Conservation (phyloP, 2,113 vertebrate species). For the Pangasianodon hypophthalmus region DNA sequence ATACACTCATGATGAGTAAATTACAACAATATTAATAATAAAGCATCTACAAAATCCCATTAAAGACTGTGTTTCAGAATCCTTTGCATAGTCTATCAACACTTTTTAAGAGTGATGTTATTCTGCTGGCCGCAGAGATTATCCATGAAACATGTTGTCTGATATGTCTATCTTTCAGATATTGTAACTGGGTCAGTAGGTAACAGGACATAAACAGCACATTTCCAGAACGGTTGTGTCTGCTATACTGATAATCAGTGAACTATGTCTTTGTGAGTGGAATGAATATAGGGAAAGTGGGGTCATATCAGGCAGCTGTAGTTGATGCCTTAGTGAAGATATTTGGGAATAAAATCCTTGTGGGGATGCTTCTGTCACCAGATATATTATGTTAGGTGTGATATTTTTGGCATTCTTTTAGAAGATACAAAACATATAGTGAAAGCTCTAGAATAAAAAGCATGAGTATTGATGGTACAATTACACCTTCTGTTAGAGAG, state of each 20-base stretch:
- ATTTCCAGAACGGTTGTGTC: no score
- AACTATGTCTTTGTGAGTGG: no score
- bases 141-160: no score
- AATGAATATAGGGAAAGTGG: no score
- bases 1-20: not conserved
- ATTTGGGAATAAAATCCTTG: not conserved
- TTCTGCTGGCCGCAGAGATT: no score
- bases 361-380: not conserved
- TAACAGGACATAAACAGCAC: no score
- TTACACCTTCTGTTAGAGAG: not conserved
- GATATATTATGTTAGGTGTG: not conserved
- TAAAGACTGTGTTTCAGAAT: not conserved
- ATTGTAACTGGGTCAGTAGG: no score
- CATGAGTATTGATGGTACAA: not conserved
- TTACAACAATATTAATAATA: not conserved
- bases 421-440: not conserved
- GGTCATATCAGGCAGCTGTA: not conserved
- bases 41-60: not conserved
- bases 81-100: not conserved
- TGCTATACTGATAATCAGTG: no score
- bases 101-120: not conserved
- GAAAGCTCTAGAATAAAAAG: not conserved
- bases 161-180: no score
- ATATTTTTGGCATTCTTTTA: not conserved
- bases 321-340: not conserved